These are phyloP conservation scores for Talpa occidentalis DNA, from an alignment of 2,113 vertebrate species.

Conservation along the genomic window DNA sequence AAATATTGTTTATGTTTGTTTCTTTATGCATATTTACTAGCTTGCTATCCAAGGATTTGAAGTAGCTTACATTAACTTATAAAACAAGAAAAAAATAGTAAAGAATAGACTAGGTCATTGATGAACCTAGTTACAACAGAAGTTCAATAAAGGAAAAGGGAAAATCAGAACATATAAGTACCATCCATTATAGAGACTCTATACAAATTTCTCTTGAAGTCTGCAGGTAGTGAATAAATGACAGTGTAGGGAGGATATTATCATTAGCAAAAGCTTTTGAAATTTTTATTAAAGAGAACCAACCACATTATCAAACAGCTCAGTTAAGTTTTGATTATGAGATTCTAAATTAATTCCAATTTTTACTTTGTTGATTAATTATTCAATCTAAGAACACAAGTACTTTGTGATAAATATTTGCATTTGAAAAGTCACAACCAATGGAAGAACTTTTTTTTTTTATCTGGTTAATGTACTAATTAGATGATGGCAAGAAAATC, in stretches of 20 bases:
- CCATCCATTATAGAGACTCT: neutral
- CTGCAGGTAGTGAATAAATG: neutral
- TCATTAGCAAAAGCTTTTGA: neutral
- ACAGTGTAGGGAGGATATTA: neutral
- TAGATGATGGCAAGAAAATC: neutral
- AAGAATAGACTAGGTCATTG: neutral
- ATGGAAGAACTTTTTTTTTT: neutral
- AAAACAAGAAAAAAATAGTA: neutral
- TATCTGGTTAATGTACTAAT: conserved; percentile 45
- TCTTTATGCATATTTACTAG: neutral
- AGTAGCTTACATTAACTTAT: neutral
- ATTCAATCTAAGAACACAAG: neutral
- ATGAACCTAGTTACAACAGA: neutral
- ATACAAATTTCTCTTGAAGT: conserved; percentile 46
- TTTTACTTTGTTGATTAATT: conserved; percentile 39
- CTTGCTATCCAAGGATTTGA: neutral
- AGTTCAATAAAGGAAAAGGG: conserved; percentile 1
- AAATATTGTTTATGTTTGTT: neutral
- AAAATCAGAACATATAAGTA: neutral
- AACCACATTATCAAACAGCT: neutral
- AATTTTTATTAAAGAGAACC: conserved; percentile 43
- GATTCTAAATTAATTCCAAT: conserved; percentile 32
- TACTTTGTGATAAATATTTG: neutral
- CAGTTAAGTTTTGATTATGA: conserved; percentile 60
- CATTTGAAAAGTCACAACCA: conserved; percentile 39